phyloP scores from a whole-genome alignment of 2,113 vertebrate species.

The Halichoeres trimaculatus region DNA sequence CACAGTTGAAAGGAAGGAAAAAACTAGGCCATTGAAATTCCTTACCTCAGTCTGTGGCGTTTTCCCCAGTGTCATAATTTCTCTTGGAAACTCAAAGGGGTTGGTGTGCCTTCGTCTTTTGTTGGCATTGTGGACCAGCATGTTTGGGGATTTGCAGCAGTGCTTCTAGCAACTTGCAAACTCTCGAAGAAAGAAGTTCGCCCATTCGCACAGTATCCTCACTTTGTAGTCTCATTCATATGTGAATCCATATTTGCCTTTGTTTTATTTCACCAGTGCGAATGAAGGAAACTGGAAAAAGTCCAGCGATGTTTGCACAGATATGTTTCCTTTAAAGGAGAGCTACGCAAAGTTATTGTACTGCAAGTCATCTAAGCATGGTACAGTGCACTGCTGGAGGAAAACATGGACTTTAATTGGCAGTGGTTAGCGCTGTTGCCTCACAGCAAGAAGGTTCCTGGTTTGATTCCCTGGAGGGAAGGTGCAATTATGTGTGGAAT shows the following conservation, averaged over 20 bases:
- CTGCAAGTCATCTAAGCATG: conserved; percentile 31
- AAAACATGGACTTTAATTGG: too few relatives aligned
- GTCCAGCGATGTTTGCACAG: conserved; percentile 15
- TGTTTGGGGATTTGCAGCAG: conserved; percentile 38
- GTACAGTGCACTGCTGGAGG: not conserved
- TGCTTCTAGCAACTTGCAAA: conserved; percentile 28
- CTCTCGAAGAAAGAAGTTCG: conserved; percentile 38
- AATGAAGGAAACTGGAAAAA: conserved; percentile 14
- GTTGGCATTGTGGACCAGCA: conserved; percentile 41
- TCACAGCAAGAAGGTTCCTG: too few relatives aligned
- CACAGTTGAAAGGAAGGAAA: conserved; percentile 9
- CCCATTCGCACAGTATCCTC: not conserved
- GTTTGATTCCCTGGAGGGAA: too few relatives aligned
- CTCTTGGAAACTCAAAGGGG: conserved; percentile 42
- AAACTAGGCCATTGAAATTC: conserved; percentile 40
- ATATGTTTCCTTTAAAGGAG: conserved; percentile 8
- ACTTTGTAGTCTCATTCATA: conserved; percentile 47
- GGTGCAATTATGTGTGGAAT: too few relatives aligned
- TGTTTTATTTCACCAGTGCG: conserved; percentile 24
- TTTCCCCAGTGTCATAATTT: conserved; percentile 49
- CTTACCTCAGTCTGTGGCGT: not conserved
- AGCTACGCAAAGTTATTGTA: conserved; percentile 5
- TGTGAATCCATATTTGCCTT: conserved; percentile 59
- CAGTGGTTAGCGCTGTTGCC: too few relatives aligned
- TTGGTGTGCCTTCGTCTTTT: conserved; percentile 30